These are phyloP conservation scores for Brachirus orientalis DNA, from an alignment of 2,113 vertebrate genomes.

Conservation along the genomic window DNA sequence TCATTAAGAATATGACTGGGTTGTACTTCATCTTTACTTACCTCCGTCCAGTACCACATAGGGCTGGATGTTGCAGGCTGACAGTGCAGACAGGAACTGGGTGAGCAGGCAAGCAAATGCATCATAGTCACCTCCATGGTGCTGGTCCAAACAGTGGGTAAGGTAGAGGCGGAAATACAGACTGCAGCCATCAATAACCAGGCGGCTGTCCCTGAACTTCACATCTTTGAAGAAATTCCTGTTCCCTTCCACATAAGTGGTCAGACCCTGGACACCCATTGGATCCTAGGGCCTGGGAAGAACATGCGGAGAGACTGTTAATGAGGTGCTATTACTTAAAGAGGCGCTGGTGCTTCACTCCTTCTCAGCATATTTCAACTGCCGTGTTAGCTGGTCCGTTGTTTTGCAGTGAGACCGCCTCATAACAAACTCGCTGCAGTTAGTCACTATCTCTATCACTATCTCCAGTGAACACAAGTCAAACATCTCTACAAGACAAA, in stretches of 20 bases:
- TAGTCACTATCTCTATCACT: no score
- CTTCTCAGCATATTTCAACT: no score
- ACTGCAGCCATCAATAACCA: conserved; percentile 92
- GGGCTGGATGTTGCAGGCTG: conserved; percentile 83
- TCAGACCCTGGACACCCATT: conserved; percentile 92
- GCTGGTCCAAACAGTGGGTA: conserved; percentile 81
- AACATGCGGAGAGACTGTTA: background rate
- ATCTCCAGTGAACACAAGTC: no score
- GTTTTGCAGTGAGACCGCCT: no score
- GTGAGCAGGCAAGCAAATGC: conserved; percentile 76
- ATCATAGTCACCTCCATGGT: conserved; percentile 91
- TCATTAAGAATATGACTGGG: no score
- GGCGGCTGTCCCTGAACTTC: conserved; percentile 84
- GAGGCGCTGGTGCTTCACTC: no score
- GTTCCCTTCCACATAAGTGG: conserved; percentile 86
- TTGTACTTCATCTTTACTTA: conserved; percentile 16
- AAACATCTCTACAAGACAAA: no score
- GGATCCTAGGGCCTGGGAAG: conserved; percentile 32
- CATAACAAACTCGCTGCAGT: no score
- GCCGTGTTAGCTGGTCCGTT: no score
- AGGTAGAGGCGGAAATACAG: conserved; percentile 89
- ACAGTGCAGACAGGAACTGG: conserved; percentile 85
- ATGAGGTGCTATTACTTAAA: background rate
- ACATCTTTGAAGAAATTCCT: conserved; percentile 84
- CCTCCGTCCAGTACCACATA: conserved; percentile 92